Base-by-base conservation (phyloP, 2,888 invertebrate species). In the Ormyrus nitidulus region DNA sequence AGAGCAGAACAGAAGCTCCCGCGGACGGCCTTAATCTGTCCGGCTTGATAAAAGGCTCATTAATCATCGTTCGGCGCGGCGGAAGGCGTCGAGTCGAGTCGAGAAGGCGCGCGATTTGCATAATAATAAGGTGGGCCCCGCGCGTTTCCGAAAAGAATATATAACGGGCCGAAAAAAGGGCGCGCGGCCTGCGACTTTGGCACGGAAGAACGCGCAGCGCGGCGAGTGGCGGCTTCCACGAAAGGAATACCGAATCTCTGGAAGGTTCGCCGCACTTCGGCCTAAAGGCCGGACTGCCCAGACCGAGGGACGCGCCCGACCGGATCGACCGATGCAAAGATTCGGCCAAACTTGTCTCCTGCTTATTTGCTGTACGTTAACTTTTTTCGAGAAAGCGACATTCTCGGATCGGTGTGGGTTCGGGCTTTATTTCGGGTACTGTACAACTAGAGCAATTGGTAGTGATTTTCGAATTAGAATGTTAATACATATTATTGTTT, bases 261-360 rank as follows among this genome's bases (percentile, higher is more conserved):
- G 80, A 82, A 82, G 82, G 56, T 80, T 75, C 77, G 62, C 61
- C 64, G 61, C 51, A 77, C 76, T 70, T 69, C 65, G 61, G 79
- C 44, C 66, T 59, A 78, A 74, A n/a, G 59, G 10, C 34, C 44
- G 54, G 69, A 44, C 59, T 49, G 58, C 53, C 70, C 77, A 76
- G 70, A 81, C 80, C 13, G 64, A 73, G 13, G 51, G 73, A 64
- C 77, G 61, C 64, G 73, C 66, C 71, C 34, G 53, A 53, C 69
- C 49, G 77, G 71, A 68, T 78, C 83, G 81, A 84, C 8, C 83
- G 83, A 84, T 85, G 85, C 86, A 83, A 83, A 83, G 82, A 86
- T 86, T 79, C 84, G 82, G 79, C 62, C 80, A 7, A 44, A 53
- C 6, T 34, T 34, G 34, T 34, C 34, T 34, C 3, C 34, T 0